phyloP scores from a whole-genome alignment of 2,888 invertebrate species.

The Amblyjoppa fuscipennis region DNA sequence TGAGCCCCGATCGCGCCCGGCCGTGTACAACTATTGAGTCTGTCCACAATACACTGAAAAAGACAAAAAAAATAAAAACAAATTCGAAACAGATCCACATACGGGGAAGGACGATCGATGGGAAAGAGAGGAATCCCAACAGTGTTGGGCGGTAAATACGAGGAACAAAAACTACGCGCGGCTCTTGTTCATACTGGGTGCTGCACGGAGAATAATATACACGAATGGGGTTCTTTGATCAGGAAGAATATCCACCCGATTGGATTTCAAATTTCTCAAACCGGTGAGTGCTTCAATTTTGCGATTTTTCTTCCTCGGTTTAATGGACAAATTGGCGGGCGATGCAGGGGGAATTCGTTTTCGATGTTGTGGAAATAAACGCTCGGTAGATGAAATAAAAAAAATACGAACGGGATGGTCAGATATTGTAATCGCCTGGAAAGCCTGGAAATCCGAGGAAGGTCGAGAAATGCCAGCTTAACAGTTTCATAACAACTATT shows the following conservation, averaged over 20 bases:
- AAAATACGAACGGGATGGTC: background rate
- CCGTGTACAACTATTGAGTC: conserved; percentile 32
- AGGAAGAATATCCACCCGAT: background rate
- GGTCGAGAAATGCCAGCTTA: background rate
- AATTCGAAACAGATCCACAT: conserved; percentile 16
- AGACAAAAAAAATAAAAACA: conserved; percentile 8
- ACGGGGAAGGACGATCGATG: background rate
- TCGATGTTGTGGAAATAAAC: background rate
- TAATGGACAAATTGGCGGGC: background rate
- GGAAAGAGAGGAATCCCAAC: conserved; percentile 8
- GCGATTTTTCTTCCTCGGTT: background rate
- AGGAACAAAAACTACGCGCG: conserved; percentile 1
- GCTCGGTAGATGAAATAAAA: background rate
- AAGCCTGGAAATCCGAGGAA: background rate
- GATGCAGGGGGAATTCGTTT: background rate
- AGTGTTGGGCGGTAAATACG: conserved; percentile 9
- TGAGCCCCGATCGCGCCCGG: conserved; percentile 27
- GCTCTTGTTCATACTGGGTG: background rate
- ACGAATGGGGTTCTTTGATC: background rate
- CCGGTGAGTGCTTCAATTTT: background rate
- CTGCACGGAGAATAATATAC: background rate
- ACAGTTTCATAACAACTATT: background rate
- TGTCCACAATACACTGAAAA: background rate
- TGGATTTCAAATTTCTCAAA: background rate
- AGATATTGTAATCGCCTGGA: background rate